Evolutionary conservation across 2,113 vertebrate species (phyloP), one percentile per base, ranked within the genome.

Genomic region (Nyctibius bracteatus): DNA sequence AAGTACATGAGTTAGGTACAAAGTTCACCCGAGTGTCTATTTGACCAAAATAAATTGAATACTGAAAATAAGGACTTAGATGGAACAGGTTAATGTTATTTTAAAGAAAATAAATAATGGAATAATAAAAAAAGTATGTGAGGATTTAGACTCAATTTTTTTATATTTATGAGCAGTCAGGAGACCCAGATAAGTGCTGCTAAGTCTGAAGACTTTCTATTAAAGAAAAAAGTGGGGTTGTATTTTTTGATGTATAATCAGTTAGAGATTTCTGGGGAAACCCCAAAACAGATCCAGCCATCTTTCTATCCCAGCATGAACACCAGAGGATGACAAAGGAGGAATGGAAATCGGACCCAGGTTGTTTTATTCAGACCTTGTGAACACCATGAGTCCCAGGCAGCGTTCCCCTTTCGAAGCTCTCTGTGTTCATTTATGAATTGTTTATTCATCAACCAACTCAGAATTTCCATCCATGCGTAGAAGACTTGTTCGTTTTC

Each of bases 371-470:
- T 86, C 81, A 52, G 67, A 30, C 89, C 46, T 66, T 55, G 25
- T 10, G 66, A 85, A 24, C 80, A 75, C 54, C 2, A 0, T 37
- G 80, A 43, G 65, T 94, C 55, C 68, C 62, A 49, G 55, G 12
- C 49, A 65, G 63, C 14, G 0, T n/a, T 81, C 46, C 74, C 52
- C 86, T 86, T 57, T 77, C 52, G 44, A 67, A 88, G 20, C 31
- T 41, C 81, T 83, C 78, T 81, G 52, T 1, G 0, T 92, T 96
- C 37, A 10, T 70, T 95, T 87, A 59, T 78, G 52, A 90, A 28
- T 77, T 82, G 86, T 96, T 93, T 92, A 88, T 92, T 94, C 86
- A 90, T 88, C 89, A 89, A 63, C 80, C 82, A 86, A 87, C 35
- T 68, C 57, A 16, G 61, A 72, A 35, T 81, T 88, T 70, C 87